Conservation (phyloP, 2,888 invertebrate genomes). For the Copidosoma aretas region DNA sequence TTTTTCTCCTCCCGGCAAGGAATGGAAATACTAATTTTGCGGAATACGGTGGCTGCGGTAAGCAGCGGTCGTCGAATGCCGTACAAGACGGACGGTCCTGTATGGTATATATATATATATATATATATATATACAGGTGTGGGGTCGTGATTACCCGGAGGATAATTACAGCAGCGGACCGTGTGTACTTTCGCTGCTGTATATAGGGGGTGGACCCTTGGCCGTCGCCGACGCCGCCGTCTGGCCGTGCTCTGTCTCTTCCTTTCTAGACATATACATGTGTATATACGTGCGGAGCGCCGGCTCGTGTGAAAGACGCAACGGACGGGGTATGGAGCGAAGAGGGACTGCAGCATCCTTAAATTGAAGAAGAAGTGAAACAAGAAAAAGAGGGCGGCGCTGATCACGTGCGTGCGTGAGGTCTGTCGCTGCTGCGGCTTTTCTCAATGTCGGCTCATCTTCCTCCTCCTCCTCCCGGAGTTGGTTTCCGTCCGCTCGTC, state of each 20-base stretch:
- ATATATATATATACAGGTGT: too few species aligned
- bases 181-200: conserved; percentile 44
- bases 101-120: too few species aligned
- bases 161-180: conserved; percentile 60
- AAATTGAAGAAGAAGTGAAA: neutral
- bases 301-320: conserved; percentile 1
- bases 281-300: conserved; percentile 28
- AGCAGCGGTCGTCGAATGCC: conserved; percentile 53
- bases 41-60: conserved; percentile 63
- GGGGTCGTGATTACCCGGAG: conserved; percentile 61
- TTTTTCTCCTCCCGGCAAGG: conserved; percentile 46
- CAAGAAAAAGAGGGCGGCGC: neutral
- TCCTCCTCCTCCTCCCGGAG: too few species aligned
- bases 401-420: conserved; percentile 11
- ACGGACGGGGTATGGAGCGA: neutral
- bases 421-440: conserved; percentile 4
- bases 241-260: conserved; percentile 1
- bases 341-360: neutral
- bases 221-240: conserved; percentile 19
- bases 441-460: conserved; percentile 2
- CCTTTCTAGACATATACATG: conserved; percentile 23
- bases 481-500: conserved; percentile 15
- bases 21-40: conserved; percentile 63
- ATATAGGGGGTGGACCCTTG: conserved; percentile 18
- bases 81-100: conserved; percentile 32